These are phyloP conservation scores for Magallana gigas DNA, from an alignment of 1,140 invertebrate species.

Conservation along the genomic window DNA sequence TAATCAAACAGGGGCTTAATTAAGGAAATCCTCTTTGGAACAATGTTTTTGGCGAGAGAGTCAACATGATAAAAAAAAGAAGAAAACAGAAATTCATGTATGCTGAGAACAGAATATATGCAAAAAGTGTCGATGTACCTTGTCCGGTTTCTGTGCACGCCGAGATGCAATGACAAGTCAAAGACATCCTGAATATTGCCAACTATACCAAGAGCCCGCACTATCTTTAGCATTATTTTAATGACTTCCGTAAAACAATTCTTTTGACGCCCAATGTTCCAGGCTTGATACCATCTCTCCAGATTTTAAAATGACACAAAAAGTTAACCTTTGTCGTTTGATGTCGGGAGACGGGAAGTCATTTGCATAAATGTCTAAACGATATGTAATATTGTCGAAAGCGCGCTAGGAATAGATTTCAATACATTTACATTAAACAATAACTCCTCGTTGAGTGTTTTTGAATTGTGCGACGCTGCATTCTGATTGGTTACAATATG, in stretches of 20 bases:
- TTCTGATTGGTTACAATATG: constrained; percentile 10
- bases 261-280: constrained; percentile 34
- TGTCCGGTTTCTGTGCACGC: not conserved
- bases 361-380: constrained; percentile 28
- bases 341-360: constrained; percentile 25
- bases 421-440: constrained; percentile 13
- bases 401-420: constrained; percentile 25
- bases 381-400: constrained; percentile 24
- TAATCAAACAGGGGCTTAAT: not conserved
- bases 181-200: not conserved
- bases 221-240: constrained; percentile 30
- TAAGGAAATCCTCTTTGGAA: constrained; percentile 25
- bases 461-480: not conserved
- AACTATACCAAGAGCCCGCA: not conserved
- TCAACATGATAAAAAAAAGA: not conserved
- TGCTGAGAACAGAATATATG: not conserved
- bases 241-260: constrained; percentile 33
- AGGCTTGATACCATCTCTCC: not conserved
- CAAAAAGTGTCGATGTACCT: not conserved
- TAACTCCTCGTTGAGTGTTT: not conserved
- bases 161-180: not conserved
- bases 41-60: not conserved
- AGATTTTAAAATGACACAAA: constrained; percentile 11
- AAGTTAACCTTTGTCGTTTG: constrained; percentile 32
- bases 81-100: not conserved